These are phyloP conservation scores for Tychaedon coryphoeus DNA, from an alignment of 2,113 vertebrate species.

Conservation along the genomic window DNA sequence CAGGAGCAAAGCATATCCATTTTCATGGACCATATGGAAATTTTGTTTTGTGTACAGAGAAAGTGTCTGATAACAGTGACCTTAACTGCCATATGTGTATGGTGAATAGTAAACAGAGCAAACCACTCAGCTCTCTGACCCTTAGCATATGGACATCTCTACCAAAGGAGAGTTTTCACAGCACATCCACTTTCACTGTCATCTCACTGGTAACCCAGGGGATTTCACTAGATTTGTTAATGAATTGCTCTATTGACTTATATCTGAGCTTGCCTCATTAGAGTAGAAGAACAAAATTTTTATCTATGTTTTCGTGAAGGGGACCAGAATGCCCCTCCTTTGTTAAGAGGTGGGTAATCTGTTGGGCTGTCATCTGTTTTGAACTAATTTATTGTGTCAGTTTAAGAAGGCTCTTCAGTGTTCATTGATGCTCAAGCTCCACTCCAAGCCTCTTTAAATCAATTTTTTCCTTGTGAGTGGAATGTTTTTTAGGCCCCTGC, in stretches of 20 bases:
- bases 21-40: constrained; percentile 99
- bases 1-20: constrained; percentile 82
- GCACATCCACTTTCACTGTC: constrained; percentile 78
- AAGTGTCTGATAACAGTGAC: constrained; percentile 92
- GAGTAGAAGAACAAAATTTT: constrained; percentile 88
- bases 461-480: constrained; percentile 82
- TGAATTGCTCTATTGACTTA: constrained; percentile 99
- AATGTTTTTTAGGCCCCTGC: constrained; percentile 84
- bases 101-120: constrained; percentile 90
- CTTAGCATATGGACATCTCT: constrained; percentile 93
- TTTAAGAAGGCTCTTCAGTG: constrained; percentile 85
- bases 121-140: constrained; percentile 91
- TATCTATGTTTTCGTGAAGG: constrained; percentile 77
- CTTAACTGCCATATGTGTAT: constrained; percentile 91
- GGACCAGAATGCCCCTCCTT: constrained; percentile 79
- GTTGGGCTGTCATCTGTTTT: constrained; percentile 84
- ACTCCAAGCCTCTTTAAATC: constrained; percentile 80
- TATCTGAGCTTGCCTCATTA: constrained; percentile 95
- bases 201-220: constrained; percentile 84
- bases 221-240: constrained; percentile 98
- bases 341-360: constrained; percentile 87
- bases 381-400: constrained; percentile 92
- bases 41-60: constrained; percentile 91
- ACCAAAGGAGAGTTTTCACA: constrained; percentile 89
- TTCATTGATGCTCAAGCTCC: constrained; percentile 83